phyloP scores from a whole-genome alignment of 2,888 invertebrate genomes.

The Drosophila prostipennis region DNA sequence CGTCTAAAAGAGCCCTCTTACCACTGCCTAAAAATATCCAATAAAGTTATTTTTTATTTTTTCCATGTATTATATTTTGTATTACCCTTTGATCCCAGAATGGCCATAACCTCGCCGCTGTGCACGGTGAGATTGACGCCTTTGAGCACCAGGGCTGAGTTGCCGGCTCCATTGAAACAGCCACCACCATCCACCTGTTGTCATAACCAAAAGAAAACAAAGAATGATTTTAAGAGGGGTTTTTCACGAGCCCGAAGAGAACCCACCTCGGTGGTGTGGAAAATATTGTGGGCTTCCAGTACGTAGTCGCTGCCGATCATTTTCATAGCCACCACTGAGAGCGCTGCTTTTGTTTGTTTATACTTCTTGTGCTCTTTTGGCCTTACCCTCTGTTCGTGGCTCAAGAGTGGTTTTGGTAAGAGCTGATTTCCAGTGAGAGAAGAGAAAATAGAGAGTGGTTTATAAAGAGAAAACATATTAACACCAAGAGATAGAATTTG shows the following conservation, averaged over 20 bases:
- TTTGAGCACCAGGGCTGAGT: slow-evolving; percentile 94
- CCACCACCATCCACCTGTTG: slow-evolving; percentile 91
- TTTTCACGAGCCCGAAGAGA: slow-evolving; percentile 1
- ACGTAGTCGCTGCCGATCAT: slow-evolving; percentile 94
- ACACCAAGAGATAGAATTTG: background rate
- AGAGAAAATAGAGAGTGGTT: slow-evolving; percentile 10
- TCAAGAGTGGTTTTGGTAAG: slow-evolving; percentile 41
- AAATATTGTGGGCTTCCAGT: slow-evolving; percentile 94
- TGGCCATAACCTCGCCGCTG: slow-evolving; percentile 96
- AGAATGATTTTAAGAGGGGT: slow-evolving; percentile 1
- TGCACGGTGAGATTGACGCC: slow-evolving; percentile 96
- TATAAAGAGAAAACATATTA: background rate
- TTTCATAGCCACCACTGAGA: slow-evolving; percentile 78
- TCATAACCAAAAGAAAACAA: slow-evolving; percentile 38
- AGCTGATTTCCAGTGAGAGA: slow-evolving; percentile 9
- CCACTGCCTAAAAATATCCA: slow-evolving; percentile 89
- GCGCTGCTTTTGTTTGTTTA: slow-evolving; percentile 50
- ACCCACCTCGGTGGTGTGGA: slow-evolving; percentile 93
- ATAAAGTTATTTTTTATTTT: background rate
- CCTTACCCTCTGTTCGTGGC: slow-evolving; percentile 53
- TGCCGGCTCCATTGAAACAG: slow-evolving; percentile 90
- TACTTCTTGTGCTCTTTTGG: slow-evolving; percentile 53
- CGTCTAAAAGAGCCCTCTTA: slow-evolving; percentile 96
- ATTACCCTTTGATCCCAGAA: slow-evolving; percentile 95
- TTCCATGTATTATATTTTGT: background rate